Percentiles rank a stretch among this genome's conserved stretches.
Evolutionary conservation across 1,140 invertebrate species (phyloP).

Genomic region (Zaprionus vittiger): DNA sequence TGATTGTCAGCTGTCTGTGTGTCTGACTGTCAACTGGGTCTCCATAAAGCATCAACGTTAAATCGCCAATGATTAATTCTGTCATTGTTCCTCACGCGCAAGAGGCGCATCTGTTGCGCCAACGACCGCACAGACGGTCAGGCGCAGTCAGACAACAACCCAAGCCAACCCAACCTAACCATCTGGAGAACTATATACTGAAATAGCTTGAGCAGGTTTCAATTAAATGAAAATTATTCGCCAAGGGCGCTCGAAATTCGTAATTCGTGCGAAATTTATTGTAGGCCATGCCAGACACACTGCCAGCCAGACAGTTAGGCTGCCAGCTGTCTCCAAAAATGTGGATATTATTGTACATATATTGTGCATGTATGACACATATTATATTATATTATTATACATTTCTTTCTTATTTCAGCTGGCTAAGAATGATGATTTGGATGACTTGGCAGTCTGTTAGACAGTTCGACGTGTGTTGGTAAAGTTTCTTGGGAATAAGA

Average conservation of each 20-base stretch:
- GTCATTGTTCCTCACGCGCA: constrained; percentile 64
- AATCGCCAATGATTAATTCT: constrained; percentile 78
- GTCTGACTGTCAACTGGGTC: constrained; percentile 52
- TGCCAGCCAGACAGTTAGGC: neutral
- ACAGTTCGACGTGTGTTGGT: neutral
- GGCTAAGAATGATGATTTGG: neutral
- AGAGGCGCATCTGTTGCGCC: constrained; percentile 77
- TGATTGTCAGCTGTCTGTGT: constrained; percentile 22
- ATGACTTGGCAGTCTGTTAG: neutral
- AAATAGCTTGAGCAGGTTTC: constrained; percentile 64
- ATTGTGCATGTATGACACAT: constrained; percentile 27
- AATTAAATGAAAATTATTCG: constrained; percentile 77
- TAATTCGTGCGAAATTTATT: constrained; percentile 76
- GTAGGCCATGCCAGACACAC: constrained; percentile 43
- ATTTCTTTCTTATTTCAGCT: neutral
- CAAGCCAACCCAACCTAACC: constrained; percentile 13
- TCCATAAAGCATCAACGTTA: constrained; percentile 55
- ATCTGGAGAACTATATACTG: constrained; percentile 53
- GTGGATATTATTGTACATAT: constrained; percentile 25
- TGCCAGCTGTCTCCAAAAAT: constrained; percentile 5
- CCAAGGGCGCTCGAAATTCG: constrained; percentile 50
- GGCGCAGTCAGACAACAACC: constrained; percentile 7
- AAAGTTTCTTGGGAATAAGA: too few relatives aligned
- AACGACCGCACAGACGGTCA: constrained; percentile 57
- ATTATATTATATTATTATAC: constrained; percentile 12